These are phyloP conservation scores for Galerucella pusilla DNA, from an alignment of 2,888 invertebrate genomes.

Conservation along the genomic window DNA sequence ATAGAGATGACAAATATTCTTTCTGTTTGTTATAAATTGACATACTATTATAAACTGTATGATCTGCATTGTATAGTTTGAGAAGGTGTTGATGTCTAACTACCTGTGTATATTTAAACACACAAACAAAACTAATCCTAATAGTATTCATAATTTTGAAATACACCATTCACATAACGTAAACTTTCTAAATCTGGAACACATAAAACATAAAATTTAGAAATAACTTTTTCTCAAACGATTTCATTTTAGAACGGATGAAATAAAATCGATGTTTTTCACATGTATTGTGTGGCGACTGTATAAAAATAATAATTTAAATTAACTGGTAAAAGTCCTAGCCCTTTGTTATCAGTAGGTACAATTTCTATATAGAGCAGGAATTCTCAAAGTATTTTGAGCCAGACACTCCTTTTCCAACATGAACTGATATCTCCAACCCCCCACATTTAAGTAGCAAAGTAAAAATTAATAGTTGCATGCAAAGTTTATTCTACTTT, in stretches of 20 bases:
- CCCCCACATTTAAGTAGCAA: no score
- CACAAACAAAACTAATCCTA: slow-evolving; percentile 1
- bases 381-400: no score
- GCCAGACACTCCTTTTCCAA: no score
- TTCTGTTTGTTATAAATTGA: no score
- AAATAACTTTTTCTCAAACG: slow-evolving; percentile 14
- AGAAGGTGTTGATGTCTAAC: slow-evolving; percentile 1
- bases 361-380: no score
- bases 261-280: not conserved
- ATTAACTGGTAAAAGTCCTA: not conserved
- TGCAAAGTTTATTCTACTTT: no score
- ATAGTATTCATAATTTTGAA: slow-evolving; percentile 11
- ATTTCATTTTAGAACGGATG: not conserved
- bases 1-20: no score
- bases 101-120: not conserved
- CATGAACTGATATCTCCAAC: no score
- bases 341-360: no score
- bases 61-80: not conserved
- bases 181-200: slow-evolving; percentile 13
- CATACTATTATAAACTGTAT: not conserved
- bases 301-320: not conserved
- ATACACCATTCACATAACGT: slow-evolving; percentile 1
- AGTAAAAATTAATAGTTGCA: no score
- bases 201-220: slow-evolving; percentile 15
- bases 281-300: no score